Evolutionary conservation across 2,113 vertebrate species (phyloP), one percentile per base, ranked within the genome.

Genomic region (Brachypodius melanocephalos): DNA sequence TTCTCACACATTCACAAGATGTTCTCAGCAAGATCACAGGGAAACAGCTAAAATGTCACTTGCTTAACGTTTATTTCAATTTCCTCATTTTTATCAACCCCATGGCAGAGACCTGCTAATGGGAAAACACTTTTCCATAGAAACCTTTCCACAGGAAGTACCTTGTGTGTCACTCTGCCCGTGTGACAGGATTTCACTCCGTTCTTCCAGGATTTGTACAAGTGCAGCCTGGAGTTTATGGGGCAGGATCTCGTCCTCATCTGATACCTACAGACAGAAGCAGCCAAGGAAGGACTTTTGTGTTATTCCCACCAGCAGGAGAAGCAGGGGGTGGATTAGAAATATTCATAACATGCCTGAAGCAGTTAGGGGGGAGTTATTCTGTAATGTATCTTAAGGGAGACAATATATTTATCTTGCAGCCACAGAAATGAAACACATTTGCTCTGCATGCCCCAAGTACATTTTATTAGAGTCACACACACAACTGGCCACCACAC

Each of bases 221-320:
- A 99, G 98, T 0, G 99, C 99, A 48, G 99, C 98, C 92, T 99
- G 99, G 45, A 99, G 99, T 94, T 99, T 99, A 91, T 98, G 98
- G 91, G 99, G 99, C 91, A 99, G 96, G 97, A 99, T 99, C 95
- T 99, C 99, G 72, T 99, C 98, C 91, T 99, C 99, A 86, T 99
- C 99, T 19, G 98, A 98, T 13, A 99, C 96, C 99, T 99, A 88
- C 61, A 63, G 57, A 92, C 54, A 85, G 38, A 92, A 89, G 76
- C 4, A 9, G 54, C 59, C 68, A 65, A 9, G 29, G 51, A 54
- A 91, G 81, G 26, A 38, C 26, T 91, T 77, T 4, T 69, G 29
- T 40, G 32, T 91, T 76, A 22, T 5, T 51, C 49, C 32, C 71
- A 16, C 34, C 61, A 75, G 19, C 61, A 91, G 16, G 14, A 68